Conservation (phyloP, 2,888 invertebrate species). For the Perizoma flavofasciatum region DNA sequence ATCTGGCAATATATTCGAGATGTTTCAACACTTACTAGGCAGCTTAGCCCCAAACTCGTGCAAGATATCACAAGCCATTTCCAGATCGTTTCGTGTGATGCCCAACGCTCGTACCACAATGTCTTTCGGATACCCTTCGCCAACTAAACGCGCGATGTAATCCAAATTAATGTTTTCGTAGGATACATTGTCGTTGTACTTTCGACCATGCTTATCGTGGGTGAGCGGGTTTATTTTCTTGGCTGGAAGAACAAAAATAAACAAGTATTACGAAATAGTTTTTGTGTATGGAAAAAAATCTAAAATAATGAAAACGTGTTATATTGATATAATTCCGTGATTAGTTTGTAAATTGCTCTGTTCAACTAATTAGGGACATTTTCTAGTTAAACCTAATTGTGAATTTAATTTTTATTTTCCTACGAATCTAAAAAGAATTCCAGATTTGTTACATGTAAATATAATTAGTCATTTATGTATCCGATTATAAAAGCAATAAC, state of each 20-base stretch:
- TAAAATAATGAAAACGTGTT: no score
- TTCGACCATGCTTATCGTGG: slow-evolving; percentile 77
- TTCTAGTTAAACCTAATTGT: no score
- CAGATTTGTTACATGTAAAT: no score
- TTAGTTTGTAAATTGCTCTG: no score
- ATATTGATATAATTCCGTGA: no score
- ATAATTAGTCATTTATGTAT: no score
- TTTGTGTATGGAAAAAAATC: no score
- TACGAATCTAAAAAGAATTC: no score
- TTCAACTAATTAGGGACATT: no score
- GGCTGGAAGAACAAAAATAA: slow-evolving; percentile 52
- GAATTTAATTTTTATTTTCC: no score
- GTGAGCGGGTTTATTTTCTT: slow-evolving; percentile 80
- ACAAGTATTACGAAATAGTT: background rate
- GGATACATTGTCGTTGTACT: slow-evolving; percentile 82
- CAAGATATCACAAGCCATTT: slow-evolving; percentile 97
- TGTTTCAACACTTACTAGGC: slow-evolving; percentile 67
- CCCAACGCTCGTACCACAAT: slow-evolving; percentile 96
- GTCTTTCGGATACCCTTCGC: slow-evolving; percentile 95
- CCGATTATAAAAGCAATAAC: no score
- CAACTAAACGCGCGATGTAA: slow-evolving; percentile 93
- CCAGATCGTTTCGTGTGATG: slow-evolving; percentile 96
- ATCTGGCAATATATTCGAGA: no score
- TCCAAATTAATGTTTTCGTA: slow-evolving; percentile 96
- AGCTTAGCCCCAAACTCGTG: slow-evolving; percentile 91